phyloP scores from a whole-genome alignment of 2,113 vertebrate species.

The Ahaetulla prasina region DNA sequence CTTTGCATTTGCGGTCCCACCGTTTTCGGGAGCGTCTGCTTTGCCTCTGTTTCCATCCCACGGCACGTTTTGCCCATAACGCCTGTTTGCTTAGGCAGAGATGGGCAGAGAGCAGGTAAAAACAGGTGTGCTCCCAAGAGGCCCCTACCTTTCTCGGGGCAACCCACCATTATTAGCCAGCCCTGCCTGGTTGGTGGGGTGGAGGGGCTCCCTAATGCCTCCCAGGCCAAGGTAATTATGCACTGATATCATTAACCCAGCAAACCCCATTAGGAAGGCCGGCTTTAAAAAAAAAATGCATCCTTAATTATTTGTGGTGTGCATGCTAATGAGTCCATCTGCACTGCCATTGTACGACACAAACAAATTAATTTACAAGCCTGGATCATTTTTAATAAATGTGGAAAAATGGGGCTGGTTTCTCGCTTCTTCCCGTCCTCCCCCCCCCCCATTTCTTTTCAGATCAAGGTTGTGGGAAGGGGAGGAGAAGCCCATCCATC shows the following conservation, averaged over 20 bases:
- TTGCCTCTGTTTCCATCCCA: background rate
- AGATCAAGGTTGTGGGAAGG: background rate
- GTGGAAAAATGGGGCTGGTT: conserved; percentile 71
- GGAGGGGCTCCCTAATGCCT: conserved; percentile 90
- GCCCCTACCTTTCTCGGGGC: conserved; percentile 81
- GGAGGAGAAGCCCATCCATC: conserved; percentile 1
- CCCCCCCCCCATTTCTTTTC: too few species aligned
- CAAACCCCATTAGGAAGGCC: conserved; percentile 98
- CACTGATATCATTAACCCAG: conserved; percentile 99
- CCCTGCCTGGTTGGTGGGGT: conserved; percentile 84
- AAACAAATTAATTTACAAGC: conserved; percentile 99
- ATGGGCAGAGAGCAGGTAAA: conserved; percentile 70
- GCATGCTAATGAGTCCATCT: conserved; percentile 99
- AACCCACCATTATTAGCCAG: conserved; percentile 89
- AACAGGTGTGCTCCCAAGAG: conserved; percentile 84
- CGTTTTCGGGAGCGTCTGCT: background rate
- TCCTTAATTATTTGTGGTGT: conserved; percentile 99
- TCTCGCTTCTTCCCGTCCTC: background rate
- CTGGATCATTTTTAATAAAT: conserved; percentile 82
- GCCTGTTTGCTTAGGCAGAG: conserved; percentile 38
- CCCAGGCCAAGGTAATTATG: conserved; percentile 99
- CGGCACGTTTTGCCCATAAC: background rate
- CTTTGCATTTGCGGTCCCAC: background rate
- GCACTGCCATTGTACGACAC: conserved; percentile 98
- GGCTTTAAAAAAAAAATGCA: conserved; percentile 87